Percentiles rank a stretch among this genome's conserved stretches.
These are phyloP conservation scores for Sus cebifrons DNA, from an alignment of 2,797 vertebrate genomes.

Conservation along the genomic window DNA sequence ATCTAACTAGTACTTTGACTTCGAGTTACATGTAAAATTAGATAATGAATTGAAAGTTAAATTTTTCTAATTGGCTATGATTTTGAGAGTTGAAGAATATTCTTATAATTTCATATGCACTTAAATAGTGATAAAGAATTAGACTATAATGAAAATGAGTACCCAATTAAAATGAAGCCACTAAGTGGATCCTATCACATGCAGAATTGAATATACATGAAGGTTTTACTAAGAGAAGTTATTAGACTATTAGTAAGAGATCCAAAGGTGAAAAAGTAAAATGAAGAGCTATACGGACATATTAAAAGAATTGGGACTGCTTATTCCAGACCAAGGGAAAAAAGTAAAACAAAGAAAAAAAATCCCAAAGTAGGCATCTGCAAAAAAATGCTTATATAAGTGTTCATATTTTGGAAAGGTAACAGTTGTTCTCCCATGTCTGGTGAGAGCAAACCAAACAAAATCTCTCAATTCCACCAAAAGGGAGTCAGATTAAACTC, in stretches of 20 bases:
- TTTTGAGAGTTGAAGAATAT: constrained; percentile 31
- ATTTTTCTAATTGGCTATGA: constrained; percentile 13
- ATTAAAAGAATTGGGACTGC: not conserved
- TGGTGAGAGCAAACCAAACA: not conserved
- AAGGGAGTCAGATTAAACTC: not conserved
- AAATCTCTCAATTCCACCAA: not conserved
- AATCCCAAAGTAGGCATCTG: not conserved
- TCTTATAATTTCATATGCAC: not conserved
- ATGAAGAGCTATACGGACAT: constrained; percentile 18
- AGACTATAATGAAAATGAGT: constrained; percentile 25
- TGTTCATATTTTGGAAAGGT: not conserved
- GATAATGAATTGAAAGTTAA: constrained; percentile 8
- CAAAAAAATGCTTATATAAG: not conserved
- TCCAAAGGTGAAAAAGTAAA: not conserved
- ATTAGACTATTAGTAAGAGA: constrained; percentile 32
- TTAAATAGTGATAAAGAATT: constrained; percentile 34
- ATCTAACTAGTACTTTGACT: constrained; percentile 13
- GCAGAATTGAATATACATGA: constrained; percentile 48
- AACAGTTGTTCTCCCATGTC: not conserved
- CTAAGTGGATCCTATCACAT: not conserved
- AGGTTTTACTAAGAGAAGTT: constrained; percentile 23
- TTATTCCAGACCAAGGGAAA: not conserved
- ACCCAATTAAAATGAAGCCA: constrained; percentile 37
- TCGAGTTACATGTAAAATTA: constrained; percentile 34
- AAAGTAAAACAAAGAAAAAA: not conserved